Evolutionary conservation across 2,113 vertebrate genomes (phyloP).

Genomic region (Pseudorasbora parva): DNA sequence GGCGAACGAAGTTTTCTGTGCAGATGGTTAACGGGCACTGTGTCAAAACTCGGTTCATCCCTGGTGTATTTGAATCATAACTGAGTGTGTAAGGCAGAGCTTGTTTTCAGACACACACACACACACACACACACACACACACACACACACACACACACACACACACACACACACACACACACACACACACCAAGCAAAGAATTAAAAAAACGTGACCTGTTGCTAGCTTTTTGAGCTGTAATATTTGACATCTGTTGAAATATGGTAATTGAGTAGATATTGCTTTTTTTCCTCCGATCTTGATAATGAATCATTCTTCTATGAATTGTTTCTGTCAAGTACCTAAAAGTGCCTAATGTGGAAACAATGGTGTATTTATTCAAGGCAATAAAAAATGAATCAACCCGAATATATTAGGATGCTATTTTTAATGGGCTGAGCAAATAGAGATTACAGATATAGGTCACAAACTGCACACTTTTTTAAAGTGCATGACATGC

Average conservation of each 20-base stretch:
- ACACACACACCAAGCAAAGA: background rate
- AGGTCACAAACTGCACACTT: background rate
- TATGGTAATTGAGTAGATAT: background rate
- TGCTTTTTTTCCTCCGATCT: background rate
- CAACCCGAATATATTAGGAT: background rate
- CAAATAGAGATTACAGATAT: background rate
- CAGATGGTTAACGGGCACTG: background rate
- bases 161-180: background rate
- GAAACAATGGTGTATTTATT: background rate
- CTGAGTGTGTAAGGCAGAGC: background rate
- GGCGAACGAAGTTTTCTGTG: background rate
- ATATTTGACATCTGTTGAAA: background rate
- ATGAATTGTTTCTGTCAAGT: background rate
- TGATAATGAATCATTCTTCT: background rate
- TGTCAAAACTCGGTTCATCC: background rate
- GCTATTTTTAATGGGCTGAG: background rate
- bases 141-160: background rate
- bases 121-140: background rate
- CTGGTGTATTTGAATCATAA: background rate
- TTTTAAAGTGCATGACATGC: background rate
- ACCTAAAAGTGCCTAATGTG: background rate
- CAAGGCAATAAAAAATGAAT: background rate
- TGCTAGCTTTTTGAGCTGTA: background rate
- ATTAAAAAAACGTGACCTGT: background rate
- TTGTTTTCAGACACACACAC: background rate